Percentiles rank a stretch among this genome's conserved stretches.
Conservation (phyloP, 1,140 invertebrate species). For the Colletes gigas region DNA sequence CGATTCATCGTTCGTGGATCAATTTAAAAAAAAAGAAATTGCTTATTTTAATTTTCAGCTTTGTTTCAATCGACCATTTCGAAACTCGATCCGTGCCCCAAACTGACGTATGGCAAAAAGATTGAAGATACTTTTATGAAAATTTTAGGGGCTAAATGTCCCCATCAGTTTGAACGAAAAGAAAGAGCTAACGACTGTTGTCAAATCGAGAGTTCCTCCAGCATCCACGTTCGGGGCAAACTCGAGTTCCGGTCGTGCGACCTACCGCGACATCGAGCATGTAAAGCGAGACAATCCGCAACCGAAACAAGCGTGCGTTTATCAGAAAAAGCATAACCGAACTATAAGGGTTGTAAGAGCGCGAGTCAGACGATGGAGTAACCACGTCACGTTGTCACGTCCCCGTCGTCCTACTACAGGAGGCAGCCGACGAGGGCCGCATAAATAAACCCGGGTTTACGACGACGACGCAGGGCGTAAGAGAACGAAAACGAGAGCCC, state of each 20-base stretch:
- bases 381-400: constrained; percentile 78
- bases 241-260: background rate
- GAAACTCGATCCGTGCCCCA: too few species aligned
- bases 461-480: constrained; percentile 65
- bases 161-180: too few species aligned
- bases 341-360: constrained; percentile 60
- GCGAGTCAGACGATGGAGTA: constrained; percentile 67
- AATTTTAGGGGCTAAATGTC: too few species aligned
- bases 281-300: background rate
- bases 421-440: constrained; percentile 76
- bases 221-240: too few species aligned
- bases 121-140: too few species aligned
- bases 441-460: constrained; percentile 80
- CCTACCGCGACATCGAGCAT: background rate
- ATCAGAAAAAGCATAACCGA: constrained; percentile 61
- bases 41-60: too few species aligned
- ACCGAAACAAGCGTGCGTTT: constrained; percentile 46
- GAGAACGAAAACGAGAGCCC: constrained; percentile 67
- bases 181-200: too few species aligned
- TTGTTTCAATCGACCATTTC: too few species aligned
- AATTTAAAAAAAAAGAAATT: too few species aligned
- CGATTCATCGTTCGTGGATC: too few species aligned
- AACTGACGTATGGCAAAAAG: too few species aligned
- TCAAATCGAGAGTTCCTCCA: too few species aligned
- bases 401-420: constrained; percentile 74